phyloP scores from a whole-genome alignment of 2,797 vertebrate genomes.

The Melopsittacus undulatus region DNA sequence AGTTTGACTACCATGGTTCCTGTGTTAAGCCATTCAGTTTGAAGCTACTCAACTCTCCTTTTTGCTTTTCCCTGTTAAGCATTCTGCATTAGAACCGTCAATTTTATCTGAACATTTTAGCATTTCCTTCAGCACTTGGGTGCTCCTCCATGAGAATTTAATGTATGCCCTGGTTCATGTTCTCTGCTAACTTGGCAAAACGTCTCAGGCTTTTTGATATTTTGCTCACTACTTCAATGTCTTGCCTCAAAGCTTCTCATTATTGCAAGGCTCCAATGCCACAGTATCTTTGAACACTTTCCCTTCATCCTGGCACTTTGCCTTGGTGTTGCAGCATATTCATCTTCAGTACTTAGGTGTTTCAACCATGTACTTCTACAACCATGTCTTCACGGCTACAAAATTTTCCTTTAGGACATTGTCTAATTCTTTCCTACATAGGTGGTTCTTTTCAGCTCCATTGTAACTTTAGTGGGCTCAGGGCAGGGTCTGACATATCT shows the following conservation, averaged over 20 bases:
- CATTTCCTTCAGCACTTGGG: neutral
- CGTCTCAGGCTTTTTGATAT: neutral
- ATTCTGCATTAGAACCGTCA: neutral
- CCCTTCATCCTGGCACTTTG: neutral
- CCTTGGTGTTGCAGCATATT: neutral
- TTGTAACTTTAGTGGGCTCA: neutral
- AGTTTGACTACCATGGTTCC: neutral
- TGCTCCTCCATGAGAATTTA: neutral
- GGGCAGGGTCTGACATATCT: neutral
- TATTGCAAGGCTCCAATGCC: neutral
- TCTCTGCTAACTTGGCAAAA: slow-evolving; percentile 9
- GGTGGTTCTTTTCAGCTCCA: neutral
- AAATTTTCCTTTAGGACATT: neutral
- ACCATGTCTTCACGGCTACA: neutral
- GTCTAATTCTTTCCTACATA: neutral
- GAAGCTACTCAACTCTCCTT: neutral
- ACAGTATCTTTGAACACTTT: neutral
- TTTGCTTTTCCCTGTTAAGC: neutral
- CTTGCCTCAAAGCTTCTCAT: slow-evolving; percentile 19
- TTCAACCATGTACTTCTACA: neutral
- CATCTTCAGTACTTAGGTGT: neutral
- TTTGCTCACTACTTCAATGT: neutral
- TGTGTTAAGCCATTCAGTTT: neutral
- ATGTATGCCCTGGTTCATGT: neutral
- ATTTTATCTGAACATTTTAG: slow-evolving; percentile 3